Base-by-base conservation (phyloP, 2,113 vertebrate species). In the Struthidea cinerea region DNA sequence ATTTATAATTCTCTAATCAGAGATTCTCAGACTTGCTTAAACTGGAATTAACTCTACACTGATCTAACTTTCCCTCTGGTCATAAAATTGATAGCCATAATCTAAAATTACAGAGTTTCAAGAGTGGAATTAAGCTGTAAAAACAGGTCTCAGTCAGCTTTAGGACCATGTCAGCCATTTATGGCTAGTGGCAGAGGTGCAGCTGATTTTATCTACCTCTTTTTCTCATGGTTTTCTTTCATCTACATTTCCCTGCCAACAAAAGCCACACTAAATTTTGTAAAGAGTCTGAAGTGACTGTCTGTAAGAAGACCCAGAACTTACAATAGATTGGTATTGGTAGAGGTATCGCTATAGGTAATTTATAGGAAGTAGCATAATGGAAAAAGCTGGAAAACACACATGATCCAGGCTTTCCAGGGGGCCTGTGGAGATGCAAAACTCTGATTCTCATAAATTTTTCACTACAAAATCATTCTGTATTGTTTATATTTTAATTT, bases 311-410 rank as follows among this genome's bases (percentile, higher is more conserved):
- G 15, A 61, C 6, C 1, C 22, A 80, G 46, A 85, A 41, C 0
- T 44, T 44, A 39, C 1, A 79, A 5, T 7, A 69, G 32, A 26
- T 49, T 49, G 11, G 6, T 55, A 11, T 15, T 42, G 14, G 28
- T 27, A 47, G 10, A 83, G 9, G 2, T 20, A 21, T 67, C 0
- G 0, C 18, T 17, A 17, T 16, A 53, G 7, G 15, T 46, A 85
- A 47, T 2, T 42, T 47, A 26, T 6, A 50, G 37, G 8, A 70
- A 5, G 17, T 9, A 35, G 13, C 24, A 9, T 57, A 22, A 42
- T 39, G 41, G 53, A n/a, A 94, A 88, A 17, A 13, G 3, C 23
- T 73, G 22, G 18, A 70, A 70, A 80, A 70, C 3, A 11, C 26
- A 15, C 26, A 16, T 17, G 27, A 61, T 27, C 27, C 30, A 87